Base-by-base conservation (phyloP, 2,888 invertebrate species). In the Mallateleia sp. region DNA sequence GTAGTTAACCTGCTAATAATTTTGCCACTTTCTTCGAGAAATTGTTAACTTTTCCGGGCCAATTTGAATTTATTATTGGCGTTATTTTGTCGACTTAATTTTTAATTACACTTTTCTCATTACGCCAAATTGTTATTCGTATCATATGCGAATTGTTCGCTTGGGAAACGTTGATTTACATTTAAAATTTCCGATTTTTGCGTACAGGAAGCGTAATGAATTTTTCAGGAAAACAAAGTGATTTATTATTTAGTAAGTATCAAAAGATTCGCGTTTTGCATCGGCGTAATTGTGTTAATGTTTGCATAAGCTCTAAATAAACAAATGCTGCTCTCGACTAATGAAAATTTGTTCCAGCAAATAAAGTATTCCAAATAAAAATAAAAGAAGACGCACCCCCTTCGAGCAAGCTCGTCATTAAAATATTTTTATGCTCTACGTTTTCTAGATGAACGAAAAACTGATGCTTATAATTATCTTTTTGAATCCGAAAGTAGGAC, bases 1-100 rank as follows among this genome's bases (percentile, higher is more conserved):
- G 71, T 80, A 83, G 22, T 87, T 83, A 82, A 69, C 71, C 78
- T 71, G 62, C 79, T 87, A 71, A 87, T 83, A 79, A 87, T 82
- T 83, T 87, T 52, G 64, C 87, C 71, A 66, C 80, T 85, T 64
- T 69, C 85, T 72, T 75, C 42, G 8, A 7, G 14, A 71, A 67
- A 81, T 85, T 75, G 79, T 79, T 62, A 62, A 74, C 11, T 85
- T 85, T 80, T 75, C 62, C 60, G 32, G 34, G 45, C 56, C 69
- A 80, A 75, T 80, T 79, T 60, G 8, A 54, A 56, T 62, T 84
- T 60, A 58, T 67, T 34, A 24, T 34, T 71, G 45, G 11, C 38
- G 8, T 38, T 64, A 32, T 45, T 64, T 50, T 58, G 32, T 9
- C n/a, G 9, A 66, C 45, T 18, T 25, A 25, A 1, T 28, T 18